phyloP scores from a whole-genome alignment of 2,888 invertebrate genomes.

The Branchipolynoe longqiensis region DNA sequence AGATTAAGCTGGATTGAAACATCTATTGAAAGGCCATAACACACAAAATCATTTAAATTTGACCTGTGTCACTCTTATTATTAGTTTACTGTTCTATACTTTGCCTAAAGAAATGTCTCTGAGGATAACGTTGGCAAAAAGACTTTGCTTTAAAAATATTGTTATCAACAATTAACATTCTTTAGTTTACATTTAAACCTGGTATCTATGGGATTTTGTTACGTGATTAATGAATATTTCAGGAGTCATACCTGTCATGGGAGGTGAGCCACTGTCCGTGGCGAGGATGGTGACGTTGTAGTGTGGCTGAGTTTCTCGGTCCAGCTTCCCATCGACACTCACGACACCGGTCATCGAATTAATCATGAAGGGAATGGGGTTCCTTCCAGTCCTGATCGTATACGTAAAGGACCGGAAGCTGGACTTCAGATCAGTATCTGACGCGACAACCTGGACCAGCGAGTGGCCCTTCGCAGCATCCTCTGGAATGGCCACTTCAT shows the following conservation, averaged over 20 bases:
- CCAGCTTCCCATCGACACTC: conserved; percentile 71
- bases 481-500: conserved; percentile 90
- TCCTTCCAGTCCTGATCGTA: conserved; percentile 73
- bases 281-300: conserved; percentile 76
- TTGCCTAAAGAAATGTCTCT: no score
- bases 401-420: conserved; percentile 73
- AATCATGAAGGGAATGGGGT: conserved; percentile 69
- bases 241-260: conserved; percentile 74
- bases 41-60: no score
- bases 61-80: no score
- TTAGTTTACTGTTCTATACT: no score
- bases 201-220: no score
- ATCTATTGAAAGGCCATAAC: no score
- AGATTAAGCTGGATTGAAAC: no score
- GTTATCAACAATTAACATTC: no score
- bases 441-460: conserved; percentile 91
- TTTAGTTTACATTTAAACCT: no score
- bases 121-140: no score
- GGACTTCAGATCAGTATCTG: conserved; percentile 78
- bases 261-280: conserved; percentile 73
- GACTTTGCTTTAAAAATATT: no score
- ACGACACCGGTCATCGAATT: conserved; percentile 71
- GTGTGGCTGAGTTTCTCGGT: conserved; percentile 73
- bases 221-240: no score
- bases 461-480: conserved; percentile 92